These are phyloP conservation scores for Hermatobates lingyangjiaoensis DNA, from an alignment of 1,140 invertebrate species.

Conservation along the genomic window DNA sequence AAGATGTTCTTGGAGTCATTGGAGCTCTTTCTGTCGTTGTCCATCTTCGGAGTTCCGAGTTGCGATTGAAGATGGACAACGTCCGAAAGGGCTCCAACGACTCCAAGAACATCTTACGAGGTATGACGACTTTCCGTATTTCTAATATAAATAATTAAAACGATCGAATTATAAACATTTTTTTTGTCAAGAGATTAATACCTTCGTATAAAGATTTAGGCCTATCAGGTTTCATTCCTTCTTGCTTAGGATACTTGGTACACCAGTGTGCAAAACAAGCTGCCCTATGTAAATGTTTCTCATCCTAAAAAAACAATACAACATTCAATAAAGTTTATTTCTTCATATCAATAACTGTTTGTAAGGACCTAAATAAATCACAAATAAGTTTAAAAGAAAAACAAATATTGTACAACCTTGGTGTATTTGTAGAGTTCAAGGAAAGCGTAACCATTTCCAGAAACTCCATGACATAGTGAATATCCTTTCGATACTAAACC, in stretches of 20 bases:
- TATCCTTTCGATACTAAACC: constrained; percentile 80
- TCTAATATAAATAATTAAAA: too few species aligned
- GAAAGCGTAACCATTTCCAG: constrained; percentile 82
- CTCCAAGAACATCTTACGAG: too few species aligned
- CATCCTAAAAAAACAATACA: constrained; percentile 28
- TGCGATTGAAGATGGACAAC: too few species aligned
- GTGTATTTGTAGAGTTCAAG: constrained; percentile 62
- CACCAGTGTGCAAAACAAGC: constrained; percentile 72
- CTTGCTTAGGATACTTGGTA: constrained; percentile 44
- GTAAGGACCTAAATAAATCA: background rate
- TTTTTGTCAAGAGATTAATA: too few species aligned
- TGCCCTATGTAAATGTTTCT: constrained; percentile 53
- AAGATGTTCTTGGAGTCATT: too few species aligned
- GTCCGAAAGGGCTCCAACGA: too few species aligned
- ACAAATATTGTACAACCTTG: constrained; percentile 27
- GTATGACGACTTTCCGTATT: too few species aligned
- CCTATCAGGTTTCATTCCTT: constrained; percentile 46
- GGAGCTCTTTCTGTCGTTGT: too few species aligned
- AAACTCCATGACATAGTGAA: constrained; percentile 77
- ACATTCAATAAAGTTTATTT: constrained; percentile 1
- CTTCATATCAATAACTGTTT: constrained; percentile 3
- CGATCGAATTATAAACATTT: too few species aligned
- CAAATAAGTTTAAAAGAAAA: background rate
- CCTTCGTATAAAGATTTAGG: constrained; percentile 79
- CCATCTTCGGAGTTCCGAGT: too few species aligned